phyloP scores from a whole-genome alignment of 2,888 invertebrate species.

The Caradrina kadenii region DNA sequence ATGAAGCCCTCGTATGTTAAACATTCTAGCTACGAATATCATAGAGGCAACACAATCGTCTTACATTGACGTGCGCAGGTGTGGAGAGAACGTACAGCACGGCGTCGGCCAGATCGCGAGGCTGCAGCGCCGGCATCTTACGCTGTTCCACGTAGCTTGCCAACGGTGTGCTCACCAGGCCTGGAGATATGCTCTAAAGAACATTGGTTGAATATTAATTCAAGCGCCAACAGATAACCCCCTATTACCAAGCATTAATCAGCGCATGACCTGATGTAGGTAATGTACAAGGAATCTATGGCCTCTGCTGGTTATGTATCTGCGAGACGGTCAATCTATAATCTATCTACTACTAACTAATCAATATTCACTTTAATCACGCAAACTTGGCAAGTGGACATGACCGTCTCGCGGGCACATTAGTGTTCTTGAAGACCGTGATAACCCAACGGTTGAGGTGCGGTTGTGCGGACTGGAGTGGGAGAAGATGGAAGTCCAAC shows the following conservation, averaged over 20 bases:
- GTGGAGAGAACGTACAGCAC: conserved; percentile 91
- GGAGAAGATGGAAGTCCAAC: too few species aligned
- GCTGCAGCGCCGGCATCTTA: conserved; percentile 75
- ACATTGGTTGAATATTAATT: background rate
- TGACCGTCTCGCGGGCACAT: too few species aligned
- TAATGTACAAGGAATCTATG: too few species aligned
- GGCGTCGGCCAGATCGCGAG: conserved; percentile 91
- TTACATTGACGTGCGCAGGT: conserved; percentile 37
- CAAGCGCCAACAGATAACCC: background rate
- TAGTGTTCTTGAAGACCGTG: too few species aligned
- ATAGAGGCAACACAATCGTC: background rate
- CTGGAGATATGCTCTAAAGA: conserved; percentile 88
- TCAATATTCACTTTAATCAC: too few species aligned
- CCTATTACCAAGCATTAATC: background rate
- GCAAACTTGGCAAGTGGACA: too few species aligned
- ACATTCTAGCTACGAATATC: background rate
- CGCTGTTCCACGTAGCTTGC: conserved; percentile 61
- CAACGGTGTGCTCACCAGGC: conserved; percentile 90
- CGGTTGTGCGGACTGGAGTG: too few species aligned
- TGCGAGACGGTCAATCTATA: too few species aligned
- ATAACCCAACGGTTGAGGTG: too few species aligned
- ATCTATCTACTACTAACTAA: too few species aligned
- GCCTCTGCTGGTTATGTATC: too few species aligned
- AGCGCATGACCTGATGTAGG: too few species aligned
- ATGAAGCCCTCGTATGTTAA: background rate